phyloP scores from a whole-genome alignment of 2,113 vertebrate species.

The Antidorcas marsupialis region DNA sequence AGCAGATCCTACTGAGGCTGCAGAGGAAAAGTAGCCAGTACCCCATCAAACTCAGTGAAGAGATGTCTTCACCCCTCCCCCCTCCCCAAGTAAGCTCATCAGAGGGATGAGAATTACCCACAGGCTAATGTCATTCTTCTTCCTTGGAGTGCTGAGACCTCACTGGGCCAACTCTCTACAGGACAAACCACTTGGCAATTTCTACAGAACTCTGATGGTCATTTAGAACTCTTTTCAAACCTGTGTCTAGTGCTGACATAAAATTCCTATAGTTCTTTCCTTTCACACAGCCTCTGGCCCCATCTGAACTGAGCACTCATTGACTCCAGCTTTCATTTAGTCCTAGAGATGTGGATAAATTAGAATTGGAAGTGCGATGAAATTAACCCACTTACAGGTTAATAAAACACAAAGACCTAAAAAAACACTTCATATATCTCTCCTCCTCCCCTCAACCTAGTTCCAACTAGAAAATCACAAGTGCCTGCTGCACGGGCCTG shows the following conservation, averaged over 20 bases:
- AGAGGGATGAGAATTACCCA: background rate
- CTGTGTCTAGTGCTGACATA: background rate
- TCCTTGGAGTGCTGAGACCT: background rate
- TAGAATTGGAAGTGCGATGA: background rate
- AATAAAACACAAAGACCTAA: constrained; percentile 5
- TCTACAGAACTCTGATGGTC: background rate
- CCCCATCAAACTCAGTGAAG: background rate
- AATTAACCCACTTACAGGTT: background rate
- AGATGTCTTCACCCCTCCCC: background rate
- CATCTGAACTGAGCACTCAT: background rate
- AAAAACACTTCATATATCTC: background rate
- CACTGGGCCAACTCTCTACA: background rate
- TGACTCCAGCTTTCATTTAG: background rate
- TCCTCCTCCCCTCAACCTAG: background rate
- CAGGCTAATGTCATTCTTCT: background rate
- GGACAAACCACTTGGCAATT: background rate
- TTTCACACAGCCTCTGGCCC: background rate
- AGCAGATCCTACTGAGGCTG: background rate
- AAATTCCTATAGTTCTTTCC: background rate
- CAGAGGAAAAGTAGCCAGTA: background rate
- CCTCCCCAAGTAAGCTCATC: rapidly evolving
- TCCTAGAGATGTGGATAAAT: background rate
- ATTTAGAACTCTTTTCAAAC: background rate
- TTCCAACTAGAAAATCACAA: constrained; percentile 26
- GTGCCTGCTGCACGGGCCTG: background rate